Evolutionary conservation across 92 coral and sea anemone species (phyloP).

Genomic region (Phenganax marumi): DNA sequence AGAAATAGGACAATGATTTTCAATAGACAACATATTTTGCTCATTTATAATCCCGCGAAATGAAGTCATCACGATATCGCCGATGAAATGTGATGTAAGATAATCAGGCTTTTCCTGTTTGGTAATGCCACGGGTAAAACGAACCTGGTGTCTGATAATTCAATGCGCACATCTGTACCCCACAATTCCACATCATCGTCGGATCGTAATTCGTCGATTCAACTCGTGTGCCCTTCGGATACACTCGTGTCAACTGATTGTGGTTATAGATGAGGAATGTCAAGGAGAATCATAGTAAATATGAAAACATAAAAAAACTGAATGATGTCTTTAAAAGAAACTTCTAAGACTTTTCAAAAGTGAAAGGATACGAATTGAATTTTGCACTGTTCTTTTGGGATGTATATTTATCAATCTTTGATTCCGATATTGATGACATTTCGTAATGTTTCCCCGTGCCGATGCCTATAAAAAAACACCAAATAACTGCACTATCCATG

Average conservation of each 20-base stretch:
- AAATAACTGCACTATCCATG: too few relatives aligned
- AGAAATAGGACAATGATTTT: too few relatives aligned
- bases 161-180: slow-evolving; percentile 88
- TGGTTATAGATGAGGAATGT: slow-evolving; percentile 65
- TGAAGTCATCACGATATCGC: background rate
- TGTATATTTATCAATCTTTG: slow-evolving; percentile 78
- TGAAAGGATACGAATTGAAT: slow-evolving; percentile 72
- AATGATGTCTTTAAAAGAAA: background rate
- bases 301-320: background rate
- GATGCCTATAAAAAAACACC: slow-evolving; percentile 7
- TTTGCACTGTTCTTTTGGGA: slow-evolving; percentile 67
- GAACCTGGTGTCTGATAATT: slow-evolving; percentile 97
- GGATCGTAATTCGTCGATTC: slow-evolving; percentile 98
- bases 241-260: slow-evolving; percentile 89
- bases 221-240: slow-evolving; percentile 94
- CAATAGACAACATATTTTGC: too few relatives aligned
- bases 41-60: too few relatives aligned
- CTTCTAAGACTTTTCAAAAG: background rate
- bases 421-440: slow-evolving; percentile 97
- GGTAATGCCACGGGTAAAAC: background rate
- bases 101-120: background rate
- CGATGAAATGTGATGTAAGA: background rate
- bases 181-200: slow-evolving; percentile 85
- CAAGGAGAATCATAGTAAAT: slow-evolving; percentile 31
- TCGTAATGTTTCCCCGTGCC: slow-evolving; percentile 76